Evolutionary conservation across 2,888 invertebrate genomes (phyloP).

Genomic region (Pimpla rufipes): DNA sequence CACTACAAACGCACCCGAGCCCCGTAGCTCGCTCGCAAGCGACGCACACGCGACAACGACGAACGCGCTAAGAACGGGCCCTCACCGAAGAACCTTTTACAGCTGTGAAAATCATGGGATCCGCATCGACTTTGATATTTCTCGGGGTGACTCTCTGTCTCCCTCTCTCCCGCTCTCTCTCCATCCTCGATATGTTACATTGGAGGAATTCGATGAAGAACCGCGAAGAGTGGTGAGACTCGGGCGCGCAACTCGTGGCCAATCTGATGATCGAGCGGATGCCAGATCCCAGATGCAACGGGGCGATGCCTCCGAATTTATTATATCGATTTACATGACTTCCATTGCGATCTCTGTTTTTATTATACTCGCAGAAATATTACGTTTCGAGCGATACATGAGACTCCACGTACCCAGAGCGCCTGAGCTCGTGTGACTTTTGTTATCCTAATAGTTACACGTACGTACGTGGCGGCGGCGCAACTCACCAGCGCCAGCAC

Average conservation of each 20-base stretch:
- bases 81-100: background rate
- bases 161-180: background rate
- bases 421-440: background rate
- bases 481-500: conserved; percentile 54
- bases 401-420: background rate
- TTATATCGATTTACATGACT: background rate
- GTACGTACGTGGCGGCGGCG: conserved; percentile 39
- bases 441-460: conserved; percentile 20
- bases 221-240: background rate
- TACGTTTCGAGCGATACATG: background rate
- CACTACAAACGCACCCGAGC: no score
- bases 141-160: no score
- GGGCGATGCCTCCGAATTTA: conserved; percentile 43
- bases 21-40: background rate
- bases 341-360: background rate
- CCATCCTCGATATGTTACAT: background rate
- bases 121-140: no score
- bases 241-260: conserved; percentile 67
- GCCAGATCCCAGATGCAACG: conserved; percentile 41
- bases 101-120: conserved; percentile 15
- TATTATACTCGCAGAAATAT: background rate
- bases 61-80: conserved; percentile 32
- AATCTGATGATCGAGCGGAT: conserved; percentile 56
- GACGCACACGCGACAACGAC: background rate
- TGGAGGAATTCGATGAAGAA: background rate